These are phyloP conservation scores for Dolichallabes microphthalmus DNA, from an alignment of 2,113 vertebrate genomes.

Conservation along the genomic window DNA sequence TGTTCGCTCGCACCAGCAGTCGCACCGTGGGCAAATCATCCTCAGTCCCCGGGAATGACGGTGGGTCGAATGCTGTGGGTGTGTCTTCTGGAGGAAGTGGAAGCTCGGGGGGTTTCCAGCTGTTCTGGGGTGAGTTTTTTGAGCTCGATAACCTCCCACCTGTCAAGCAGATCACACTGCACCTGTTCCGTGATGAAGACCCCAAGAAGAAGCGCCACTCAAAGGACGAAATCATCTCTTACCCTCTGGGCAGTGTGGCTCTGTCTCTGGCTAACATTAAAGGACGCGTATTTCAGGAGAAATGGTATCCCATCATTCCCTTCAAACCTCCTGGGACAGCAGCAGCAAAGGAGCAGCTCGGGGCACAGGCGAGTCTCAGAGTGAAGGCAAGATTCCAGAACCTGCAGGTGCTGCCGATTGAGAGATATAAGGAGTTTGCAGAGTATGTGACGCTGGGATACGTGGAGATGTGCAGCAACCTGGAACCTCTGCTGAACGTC, in stretches of 20 bases:
- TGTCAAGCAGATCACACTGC: slow-evolving; percentile 75
- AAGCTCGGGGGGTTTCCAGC: slow-evolving; percentile 62
- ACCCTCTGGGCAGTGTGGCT: slow-evolving; percentile 74
- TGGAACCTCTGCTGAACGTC: slow-evolving; percentile 82
- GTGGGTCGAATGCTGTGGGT: slow-evolving; percentile 49
- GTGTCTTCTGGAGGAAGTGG: slow-evolving; percentile 56
- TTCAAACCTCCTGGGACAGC: slow-evolving; percentile 63
- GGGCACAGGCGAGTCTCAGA: slow-evolving; percentile 72
- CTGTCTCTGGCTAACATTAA: slow-evolving; percentile 72
- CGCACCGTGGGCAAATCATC: slow-evolving; percentile 64
- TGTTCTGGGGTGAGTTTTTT: slow-evolving; percentile 86
- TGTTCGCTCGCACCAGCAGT: slow-evolving; percentile 83
- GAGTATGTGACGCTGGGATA: slow-evolving; percentile 89
- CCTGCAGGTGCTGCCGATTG: slow-evolving; percentile 83
- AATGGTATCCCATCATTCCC: slow-evolving; percentile 77
- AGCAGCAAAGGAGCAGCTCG: slow-evolving; percentile 66
- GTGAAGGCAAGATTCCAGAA: slow-evolving; percentile 82
- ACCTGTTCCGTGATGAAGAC: slow-evolving; percentile 78
- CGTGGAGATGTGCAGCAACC: slow-evolving; percentile 75
- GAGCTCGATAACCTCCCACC: slow-evolving; percentile 85
- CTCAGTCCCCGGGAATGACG: slow-evolving; percentile 69
- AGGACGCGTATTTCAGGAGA: slow-evolving; percentile 75
- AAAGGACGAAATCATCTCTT: slow-evolving; percentile 61
- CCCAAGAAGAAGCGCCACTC: slow-evolving; percentile 75
- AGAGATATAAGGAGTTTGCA: slow-evolving; percentile 91